Evolutionary conservation across 2,888 invertebrate genomes (phyloP).

Genomic region (Aricia artaxerxes): DNA sequence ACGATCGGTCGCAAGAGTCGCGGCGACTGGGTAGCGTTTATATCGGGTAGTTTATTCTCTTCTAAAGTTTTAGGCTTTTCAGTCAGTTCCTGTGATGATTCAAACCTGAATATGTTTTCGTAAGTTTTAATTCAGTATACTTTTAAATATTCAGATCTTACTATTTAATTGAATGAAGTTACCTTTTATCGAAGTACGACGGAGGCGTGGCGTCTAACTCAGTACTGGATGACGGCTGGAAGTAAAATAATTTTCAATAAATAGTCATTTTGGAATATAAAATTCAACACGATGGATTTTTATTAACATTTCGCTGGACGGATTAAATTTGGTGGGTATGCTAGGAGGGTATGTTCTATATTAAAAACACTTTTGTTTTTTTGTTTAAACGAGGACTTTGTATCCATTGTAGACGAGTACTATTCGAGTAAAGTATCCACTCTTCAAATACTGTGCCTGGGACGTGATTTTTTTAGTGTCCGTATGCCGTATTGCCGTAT

Average conservation of each 20-base stretch:
- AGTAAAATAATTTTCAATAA: slow-evolving; percentile 9
- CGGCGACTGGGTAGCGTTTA: slow-evolving; percentile 31
- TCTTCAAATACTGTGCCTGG: too few relatives aligned
- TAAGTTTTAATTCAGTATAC: slow-evolving; percentile 16
- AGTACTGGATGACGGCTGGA: slow-evolving; percentile 60
- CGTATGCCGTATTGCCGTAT: too few relatives aligned
- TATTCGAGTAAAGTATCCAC: too few relatives aligned
- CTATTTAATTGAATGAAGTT: slow-evolving; percentile 43
- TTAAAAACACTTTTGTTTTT: too few relatives aligned
- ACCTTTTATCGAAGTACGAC: slow-evolving; percentile 67
- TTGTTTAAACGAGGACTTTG: too few relatives aligned
- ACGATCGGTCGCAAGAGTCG: slow-evolving; percentile 45
- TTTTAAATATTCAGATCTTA: slow-evolving; percentile 24
- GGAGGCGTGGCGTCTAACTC: slow-evolving; percentile 60
- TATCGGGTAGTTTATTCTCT: slow-evolving; percentile 15
- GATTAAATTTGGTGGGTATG: too few relatives aligned
- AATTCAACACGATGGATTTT: too few relatives aligned
- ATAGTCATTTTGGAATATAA: neutral
- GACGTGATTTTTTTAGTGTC: too few relatives aligned
- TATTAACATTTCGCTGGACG: too few relatives aligned
- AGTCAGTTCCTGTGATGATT: slow-evolving; percentile 56
- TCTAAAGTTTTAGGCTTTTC: slow-evolving; percentile 35
- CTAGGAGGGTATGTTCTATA: too few relatives aligned
- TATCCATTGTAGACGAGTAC: too few relatives aligned
- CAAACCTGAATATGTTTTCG: slow-evolving; percentile 54